Evolutionary conservation across 2,888 invertebrate genomes (phyloP).

Genomic region (Germaria angustata): DNA sequence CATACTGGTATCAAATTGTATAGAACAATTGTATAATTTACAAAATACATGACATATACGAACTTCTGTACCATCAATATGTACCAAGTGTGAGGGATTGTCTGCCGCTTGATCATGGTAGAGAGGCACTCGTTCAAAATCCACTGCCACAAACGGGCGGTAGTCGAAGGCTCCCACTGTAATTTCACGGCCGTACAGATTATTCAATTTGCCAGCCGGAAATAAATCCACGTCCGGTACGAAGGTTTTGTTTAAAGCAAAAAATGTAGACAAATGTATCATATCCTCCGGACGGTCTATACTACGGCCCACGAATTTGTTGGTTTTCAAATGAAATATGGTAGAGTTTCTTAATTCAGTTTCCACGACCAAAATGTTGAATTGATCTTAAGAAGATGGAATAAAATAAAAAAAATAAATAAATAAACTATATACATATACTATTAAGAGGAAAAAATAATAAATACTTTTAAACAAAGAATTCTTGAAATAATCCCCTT

Average conservation of each 20-base stretch:
- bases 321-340: constrained; percentile 73
- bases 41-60: constrained; percentile 78
- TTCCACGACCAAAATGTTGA: constrained; percentile 73
- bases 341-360: constrained; percentile 67
- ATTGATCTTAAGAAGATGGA: constrained; percentile 72
- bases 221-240: constrained; percentile 46
- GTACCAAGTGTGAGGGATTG: constrained; percentile 57
- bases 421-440: no score
- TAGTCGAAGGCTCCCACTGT: constrained; percentile 74
- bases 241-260: constrained; percentile 60
- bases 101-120: constrained; percentile 67
- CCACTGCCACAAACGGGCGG: constrained; percentile 74
- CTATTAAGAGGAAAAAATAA: no score
- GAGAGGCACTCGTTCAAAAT: constrained; percentile 70
- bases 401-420: no score
- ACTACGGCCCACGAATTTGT: constrained; percentile 73
- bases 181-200: constrained; percentile 74
- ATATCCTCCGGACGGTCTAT: constrained; percentile 62
- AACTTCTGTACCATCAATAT: constrained; percentile 82
- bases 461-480: constrained; percentile 72
- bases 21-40: constrained; percentile 79
- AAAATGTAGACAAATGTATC: constrained; percentile 69
- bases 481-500: constrained; percentile 62
- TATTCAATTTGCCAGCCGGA: constrained; percentile 68
- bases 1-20: constrained; percentile 76